Conservation (phyloP, 2,888 invertebrate genomes). For the Drosophila antonietae region DNA sequence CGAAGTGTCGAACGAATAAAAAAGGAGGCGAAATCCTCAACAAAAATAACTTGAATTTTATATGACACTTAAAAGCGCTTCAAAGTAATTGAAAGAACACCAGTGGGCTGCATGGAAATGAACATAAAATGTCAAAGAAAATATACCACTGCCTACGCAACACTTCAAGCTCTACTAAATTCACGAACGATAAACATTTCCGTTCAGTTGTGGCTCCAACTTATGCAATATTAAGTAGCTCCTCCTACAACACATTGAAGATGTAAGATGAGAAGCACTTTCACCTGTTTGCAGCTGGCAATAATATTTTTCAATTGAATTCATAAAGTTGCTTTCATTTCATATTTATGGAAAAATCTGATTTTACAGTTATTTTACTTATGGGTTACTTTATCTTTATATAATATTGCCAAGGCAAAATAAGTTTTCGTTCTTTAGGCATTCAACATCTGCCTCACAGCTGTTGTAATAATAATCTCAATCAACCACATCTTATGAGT, state of each 20-base stretch:
- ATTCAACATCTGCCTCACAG: not conserved
- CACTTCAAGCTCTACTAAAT: not conserved
- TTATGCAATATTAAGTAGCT: constrained; percentile 4
- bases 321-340: not conserved
- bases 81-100: constrained; percentile 16
- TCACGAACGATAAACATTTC: constrained; percentile 44
- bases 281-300: not conserved
- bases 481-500: not conserved
- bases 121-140: constrained; percentile 32
- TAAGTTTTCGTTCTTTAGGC: not conserved
- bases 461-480: not conserved
- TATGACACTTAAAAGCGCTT: constrained; percentile 14
- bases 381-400: not conserved
- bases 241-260: not conserved
- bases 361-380: not conserved
- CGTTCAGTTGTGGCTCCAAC: not conserved
- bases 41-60: constrained; percentile 9
- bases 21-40: not conserved
- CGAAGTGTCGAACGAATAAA: constrained; percentile 1
- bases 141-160: constrained; percentile 9
- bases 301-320: not conserved
- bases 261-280: not conserved
- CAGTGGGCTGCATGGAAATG: constrained; percentile 22
- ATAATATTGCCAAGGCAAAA: not conserved
- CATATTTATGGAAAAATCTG: not conserved